These are phyloP conservation scores for Macropis europaea DNA, from an alignment of 2,888 invertebrate genomes.

Conservation along the genomic window DNA sequence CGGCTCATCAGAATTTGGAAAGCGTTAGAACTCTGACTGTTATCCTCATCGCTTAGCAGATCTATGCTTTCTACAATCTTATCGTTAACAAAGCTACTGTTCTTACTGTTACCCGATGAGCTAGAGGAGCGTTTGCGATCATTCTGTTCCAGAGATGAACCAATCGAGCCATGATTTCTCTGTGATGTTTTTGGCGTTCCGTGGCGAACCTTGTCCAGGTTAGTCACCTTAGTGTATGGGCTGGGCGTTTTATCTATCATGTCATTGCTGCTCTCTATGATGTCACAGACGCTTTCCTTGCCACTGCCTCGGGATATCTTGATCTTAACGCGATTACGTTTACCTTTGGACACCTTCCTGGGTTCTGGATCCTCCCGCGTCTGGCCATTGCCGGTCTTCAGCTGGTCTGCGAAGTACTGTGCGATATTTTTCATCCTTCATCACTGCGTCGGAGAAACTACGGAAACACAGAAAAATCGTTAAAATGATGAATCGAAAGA, in stretches of 20 bases:
- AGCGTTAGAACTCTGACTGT: constrained; percentile 62
- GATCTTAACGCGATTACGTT: constrained; percentile 68
- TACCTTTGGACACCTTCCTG: constrained; percentile 22
- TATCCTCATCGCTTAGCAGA: constrained; percentile 3
- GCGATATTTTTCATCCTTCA: constrained; percentile 71
- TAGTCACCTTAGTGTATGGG: constrained; percentile 47
- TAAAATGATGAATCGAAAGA: not conserved
- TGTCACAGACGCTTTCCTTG: constrained; percentile 57
- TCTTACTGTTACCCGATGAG: no score
- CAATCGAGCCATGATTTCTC: not conserved
- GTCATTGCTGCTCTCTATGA: constrained; percentile 63
- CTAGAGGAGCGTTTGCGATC: no score
- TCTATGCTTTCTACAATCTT: not conserved
- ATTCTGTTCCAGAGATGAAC: no score
- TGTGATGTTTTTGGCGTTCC: constrained; percentile 47
- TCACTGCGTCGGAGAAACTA: not conserved
- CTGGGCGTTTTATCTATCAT: constrained; percentile 68
- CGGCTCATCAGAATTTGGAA: constrained; percentile 69
- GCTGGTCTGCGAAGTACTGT: constrained; percentile 67
- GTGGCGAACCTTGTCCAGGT: not conserved
- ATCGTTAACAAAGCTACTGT: no score
- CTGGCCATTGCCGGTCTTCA: constrained; percentile 51
- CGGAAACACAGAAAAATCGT: not conserved
- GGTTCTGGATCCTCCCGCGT: constrained; percentile 7
- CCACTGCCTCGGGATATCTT: constrained; percentile 61